A percentile compares a stretch with the other conserved stretches of the same genome.
phyloP scores from a whole-genome alignment of 1,140 invertebrate genomes.

The Leucophenga varia region DNA sequence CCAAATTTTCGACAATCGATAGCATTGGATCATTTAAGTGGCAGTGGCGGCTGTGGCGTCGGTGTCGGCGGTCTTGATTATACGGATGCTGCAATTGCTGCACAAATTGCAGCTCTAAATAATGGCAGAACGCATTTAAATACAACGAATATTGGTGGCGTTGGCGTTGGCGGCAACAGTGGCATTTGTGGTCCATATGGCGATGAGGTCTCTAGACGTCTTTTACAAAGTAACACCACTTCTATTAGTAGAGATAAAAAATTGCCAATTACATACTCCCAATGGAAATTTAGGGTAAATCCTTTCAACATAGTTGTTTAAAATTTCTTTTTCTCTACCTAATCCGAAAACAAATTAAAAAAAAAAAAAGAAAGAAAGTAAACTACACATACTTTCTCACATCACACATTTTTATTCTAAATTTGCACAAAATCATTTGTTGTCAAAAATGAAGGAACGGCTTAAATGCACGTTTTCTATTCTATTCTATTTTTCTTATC shows the following conservation, averaged over 20 bases:
- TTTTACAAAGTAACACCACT: conserved; percentile 51
- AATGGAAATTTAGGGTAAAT: conserved; percentile 56
- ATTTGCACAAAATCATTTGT: no score
- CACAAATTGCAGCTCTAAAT: conserved; percentile 40
- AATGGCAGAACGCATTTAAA: conserved; percentile 42
- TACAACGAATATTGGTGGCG: conserved; percentile 30
- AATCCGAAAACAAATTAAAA: no score
- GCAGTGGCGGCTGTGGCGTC: conserved; percentile 1
- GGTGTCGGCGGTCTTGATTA: conserved; percentile 19
- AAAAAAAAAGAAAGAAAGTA: no score
- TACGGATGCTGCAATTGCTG: conserved; percentile 41
- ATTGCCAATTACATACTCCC: conserved; percentile 58
- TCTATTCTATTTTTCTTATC: no score
- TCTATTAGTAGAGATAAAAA: conserved; percentile 55
- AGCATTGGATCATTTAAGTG: conserved; percentile 43
- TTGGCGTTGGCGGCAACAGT: conserved; percentile 1
- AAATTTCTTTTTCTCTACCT: background rate
- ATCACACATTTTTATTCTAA: no score
- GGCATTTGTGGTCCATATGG: conserved; percentile 21
- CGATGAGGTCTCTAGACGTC: conserved; percentile 56
- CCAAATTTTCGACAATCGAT: conserved; percentile 47
- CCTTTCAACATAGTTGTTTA: background rate
- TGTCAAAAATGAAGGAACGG: no score
- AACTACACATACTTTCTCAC: no score
- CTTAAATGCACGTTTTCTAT: no score